Evolutionary conservation across 1,140 invertebrate species (phyloP).

Genomic region (Colletes gigas): DNA sequence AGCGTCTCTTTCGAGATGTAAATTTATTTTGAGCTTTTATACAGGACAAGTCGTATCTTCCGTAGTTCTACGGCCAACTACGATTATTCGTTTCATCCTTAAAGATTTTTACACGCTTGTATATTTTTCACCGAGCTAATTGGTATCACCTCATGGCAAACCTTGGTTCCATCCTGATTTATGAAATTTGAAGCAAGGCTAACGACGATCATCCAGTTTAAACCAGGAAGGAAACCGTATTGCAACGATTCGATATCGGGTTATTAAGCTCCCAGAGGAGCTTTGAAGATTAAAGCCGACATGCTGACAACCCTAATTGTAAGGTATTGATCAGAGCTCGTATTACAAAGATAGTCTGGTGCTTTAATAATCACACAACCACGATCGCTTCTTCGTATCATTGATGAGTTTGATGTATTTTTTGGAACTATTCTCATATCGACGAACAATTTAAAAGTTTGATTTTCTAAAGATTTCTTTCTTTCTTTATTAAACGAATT

Average conservation of each 20-base stretch:
- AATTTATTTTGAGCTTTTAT: slow-evolving; percentile 1
- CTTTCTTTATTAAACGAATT: not conserved
- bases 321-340: slow-evolving; percentile 45
- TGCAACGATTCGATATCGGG: slow-evolving; percentile 44
- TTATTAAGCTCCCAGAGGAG: slow-evolving; percentile 41
- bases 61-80: not conserved
- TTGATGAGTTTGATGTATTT: too few species aligned
- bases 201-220: slow-evolving; percentile 15
- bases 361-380: slow-evolving; percentile 15
- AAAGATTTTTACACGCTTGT: too few species aligned
- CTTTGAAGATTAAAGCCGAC: slow-evolving; percentile 52
- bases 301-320: slow-evolving; percentile 51
- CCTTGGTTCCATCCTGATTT: not conserved
- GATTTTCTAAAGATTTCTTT: too few species aligned
- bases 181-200: slow-evolving; percentile 18
- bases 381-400: not conserved
- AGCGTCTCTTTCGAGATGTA: not conserved
- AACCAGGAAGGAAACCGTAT: slow-evolving; percentile 37
- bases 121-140: not conserved
- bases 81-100: not conserved
- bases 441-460: too few species aligned
- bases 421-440: too few species aligned
- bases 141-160: not conserved
- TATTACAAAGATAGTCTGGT: not conserved
- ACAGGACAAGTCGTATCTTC: too few species aligned